A percentile compares a stretch with the other conserved stretches of the same genome.
Evolutionary conservation across 2,888 invertebrate species (phyloP).

Genomic region (Geotrupes spiniger): DNA sequence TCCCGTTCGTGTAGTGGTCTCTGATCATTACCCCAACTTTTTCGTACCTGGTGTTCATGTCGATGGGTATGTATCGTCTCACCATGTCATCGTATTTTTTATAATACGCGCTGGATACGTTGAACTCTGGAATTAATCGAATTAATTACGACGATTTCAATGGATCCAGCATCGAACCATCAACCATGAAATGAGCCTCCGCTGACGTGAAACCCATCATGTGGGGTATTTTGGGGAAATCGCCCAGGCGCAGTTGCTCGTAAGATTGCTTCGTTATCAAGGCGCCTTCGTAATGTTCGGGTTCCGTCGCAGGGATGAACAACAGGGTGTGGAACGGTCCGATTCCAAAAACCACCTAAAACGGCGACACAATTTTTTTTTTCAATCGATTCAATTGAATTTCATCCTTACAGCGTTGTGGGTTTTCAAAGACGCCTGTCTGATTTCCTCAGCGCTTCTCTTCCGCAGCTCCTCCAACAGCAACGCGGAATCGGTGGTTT

Average conservation of each 20-base stretch:
- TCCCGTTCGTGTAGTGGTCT: conserved; percentile 13
- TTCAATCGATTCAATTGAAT: too few relatives aligned
- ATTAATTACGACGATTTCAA: not conserved
- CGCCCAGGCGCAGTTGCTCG: conserved; percentile 10
- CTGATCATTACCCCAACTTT: conserved; percentile 10
- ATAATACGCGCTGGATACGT: conserved; percentile 6
- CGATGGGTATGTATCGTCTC: conserved; percentile 14
- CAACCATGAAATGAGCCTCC: conserved; percentile 10
- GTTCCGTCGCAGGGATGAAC: conserved; percentile 14
- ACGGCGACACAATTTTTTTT: too few relatives aligned
- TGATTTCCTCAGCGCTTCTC: conserved; percentile 10
- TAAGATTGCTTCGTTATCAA: conserved; percentile 8
- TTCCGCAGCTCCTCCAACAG: conserved; percentile 12
- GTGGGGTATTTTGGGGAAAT: conserved; percentile 10
- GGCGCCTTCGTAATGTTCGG: conserved; percentile 4
- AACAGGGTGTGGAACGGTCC: conserved; percentile 14
- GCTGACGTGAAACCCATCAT: conserved; percentile 16
- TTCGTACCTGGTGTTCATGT: conserved; percentile 16
- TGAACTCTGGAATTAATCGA: conserved; percentile 8
- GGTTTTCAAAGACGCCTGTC: conserved; percentile 11
- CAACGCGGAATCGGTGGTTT: conserved; percentile 8
- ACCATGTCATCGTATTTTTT: conserved; percentile 16
- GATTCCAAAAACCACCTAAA: conserved; percentile 12
- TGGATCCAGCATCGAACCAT: conserved; percentile 1
- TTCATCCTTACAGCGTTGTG: conserved; percentile 6